Evolutionary conservation across 2,797 vertebrate species (phyloP), one percentile per base, ranked within the genome.

Genomic region (Pangasius sanitwongsei): DNA sequence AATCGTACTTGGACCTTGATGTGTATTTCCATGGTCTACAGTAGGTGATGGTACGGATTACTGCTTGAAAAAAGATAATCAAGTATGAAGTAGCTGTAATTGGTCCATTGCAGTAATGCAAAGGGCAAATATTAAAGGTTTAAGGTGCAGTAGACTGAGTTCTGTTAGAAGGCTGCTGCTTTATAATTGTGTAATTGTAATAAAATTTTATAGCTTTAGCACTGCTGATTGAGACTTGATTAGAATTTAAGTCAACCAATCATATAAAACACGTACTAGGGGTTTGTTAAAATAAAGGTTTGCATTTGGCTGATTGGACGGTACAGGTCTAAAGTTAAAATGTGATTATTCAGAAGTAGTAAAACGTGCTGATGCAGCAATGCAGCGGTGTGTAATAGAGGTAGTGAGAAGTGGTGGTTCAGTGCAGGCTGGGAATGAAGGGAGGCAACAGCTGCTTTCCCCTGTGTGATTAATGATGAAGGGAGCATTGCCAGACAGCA

Each of bases 351-450:
- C 44, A 53, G 90, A 91, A 82, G 87, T 23, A n/a, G 87, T 41
- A 57, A 28, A 87, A 89, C 63, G n/a, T 86, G 91, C 94, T 95
- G 95, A 94, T 89, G 94, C 93, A 93, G 95, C 95, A 91, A 83
- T 93, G 92, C 92, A 86, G 90, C 92, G 90, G 92, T 92, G 90
- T 53, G 93, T 94, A 95, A 95, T 94, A 93, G 94, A 95, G 94
- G 92, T 91, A 92, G 94, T 88, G 89, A 92, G 80, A 94, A 93
- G 94, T 94, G 93, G 93, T 88, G 90, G 83, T 85, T 89, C 81
- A 18, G 70, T 61, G 83, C 63, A 75, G 82, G 80, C 72, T 65
- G 67, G 16, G 90, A 90, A 83, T 65, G 86, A 61, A 86, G 84
- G 86, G 77, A 85, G 75, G 82, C 88, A 95, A 91, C 95, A 95